These are phyloP conservation scores for Podotricha telesiphe DNA, from an alignment of 2,888 invertebrate species.

Conservation along the genomic window DNA sequence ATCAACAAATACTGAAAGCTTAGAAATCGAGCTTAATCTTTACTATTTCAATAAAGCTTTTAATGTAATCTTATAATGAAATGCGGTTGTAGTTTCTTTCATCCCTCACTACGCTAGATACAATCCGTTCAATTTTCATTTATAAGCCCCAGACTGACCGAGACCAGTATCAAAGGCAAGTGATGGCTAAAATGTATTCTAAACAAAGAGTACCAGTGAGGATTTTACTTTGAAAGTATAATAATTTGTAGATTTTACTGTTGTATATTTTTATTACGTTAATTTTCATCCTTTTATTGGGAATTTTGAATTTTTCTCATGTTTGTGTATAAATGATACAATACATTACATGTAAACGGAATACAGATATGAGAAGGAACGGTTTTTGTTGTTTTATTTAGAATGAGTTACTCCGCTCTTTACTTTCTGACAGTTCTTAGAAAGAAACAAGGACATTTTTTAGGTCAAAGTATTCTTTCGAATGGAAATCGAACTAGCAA, in stretches of 20 bases:
- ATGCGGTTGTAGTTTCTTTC: constrained; percentile 23
- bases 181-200: neutral
- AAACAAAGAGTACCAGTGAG: neutral
- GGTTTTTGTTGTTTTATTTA: too few species aligned
- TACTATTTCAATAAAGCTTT: neutral
- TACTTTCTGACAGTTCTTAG: too few species aligned
- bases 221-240: neutral
- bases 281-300: too few species aligned
- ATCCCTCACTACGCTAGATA: constrained; percentile 14
- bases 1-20: neutral
- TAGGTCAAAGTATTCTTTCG: too few species aligned
- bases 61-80: constrained; percentile 21
- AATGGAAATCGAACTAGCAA: too few species aligned
- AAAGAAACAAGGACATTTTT: too few species aligned
- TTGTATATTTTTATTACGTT: too few species aligned
- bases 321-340: too few species aligned
- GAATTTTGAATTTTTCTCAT: too few species aligned
- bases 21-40: neutral
- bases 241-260: neutral
- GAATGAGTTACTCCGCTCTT: too few species aligned
- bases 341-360: too few species aligned
- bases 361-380: too few species aligned
- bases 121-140: constrained; percentile 25
- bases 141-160: constrained; percentile 12
- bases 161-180: constrained; percentile 3